Conservation (phyloP, 2,888 invertebrate genomes). For the Fabriciana adippe region DNA sequence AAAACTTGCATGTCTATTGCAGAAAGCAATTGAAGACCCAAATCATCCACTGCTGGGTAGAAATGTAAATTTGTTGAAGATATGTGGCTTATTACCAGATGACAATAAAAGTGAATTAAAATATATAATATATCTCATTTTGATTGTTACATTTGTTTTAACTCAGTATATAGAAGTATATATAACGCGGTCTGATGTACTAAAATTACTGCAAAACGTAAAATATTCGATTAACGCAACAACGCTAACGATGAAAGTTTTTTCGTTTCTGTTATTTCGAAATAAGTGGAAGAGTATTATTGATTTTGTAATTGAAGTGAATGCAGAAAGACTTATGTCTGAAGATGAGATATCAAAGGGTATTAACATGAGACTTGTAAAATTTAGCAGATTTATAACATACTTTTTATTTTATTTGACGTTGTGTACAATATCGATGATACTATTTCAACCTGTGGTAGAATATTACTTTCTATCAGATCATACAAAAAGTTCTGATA, state of each 20-base stretch:
- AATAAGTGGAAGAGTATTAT: conserved; percentile 59
- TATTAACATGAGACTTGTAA: conserved; percentile 48
- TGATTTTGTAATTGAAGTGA: conserved; percentile 59
- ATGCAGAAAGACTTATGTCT: conserved; percentile 52
- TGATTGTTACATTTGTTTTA: conserved; percentile 54
- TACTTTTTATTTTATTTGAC: conserved; percentile 61
- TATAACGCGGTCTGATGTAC: conserved; percentile 59
- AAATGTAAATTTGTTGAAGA: conserved; percentile 7
- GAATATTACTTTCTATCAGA: conserved; percentile 49
- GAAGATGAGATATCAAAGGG: conserved; percentile 46
- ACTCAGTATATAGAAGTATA: conserved; percentile 64
- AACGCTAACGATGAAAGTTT: conserved; percentile 59
- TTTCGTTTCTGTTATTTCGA: conserved; percentile 61
- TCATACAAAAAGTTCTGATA: conserved; percentile 57
- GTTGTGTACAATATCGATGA: conserved; percentile 59
- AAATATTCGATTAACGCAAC: conserved; percentile 66
- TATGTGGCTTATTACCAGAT: conserved; percentile 1
- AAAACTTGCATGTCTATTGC: not conserved
- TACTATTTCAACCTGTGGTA: conserved; percentile 56
- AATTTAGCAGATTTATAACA: conserved; percentile 60
- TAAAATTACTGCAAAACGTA: conserved; percentile 59
- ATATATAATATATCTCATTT: no score
- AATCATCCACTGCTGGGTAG: conserved; percentile 1
- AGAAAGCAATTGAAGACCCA: not conserved
- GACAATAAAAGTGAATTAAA: no score